Evolutionary conservation across 2,888 invertebrate genomes (phyloP).

Genomic region (Tenodera sinensis): DNA sequence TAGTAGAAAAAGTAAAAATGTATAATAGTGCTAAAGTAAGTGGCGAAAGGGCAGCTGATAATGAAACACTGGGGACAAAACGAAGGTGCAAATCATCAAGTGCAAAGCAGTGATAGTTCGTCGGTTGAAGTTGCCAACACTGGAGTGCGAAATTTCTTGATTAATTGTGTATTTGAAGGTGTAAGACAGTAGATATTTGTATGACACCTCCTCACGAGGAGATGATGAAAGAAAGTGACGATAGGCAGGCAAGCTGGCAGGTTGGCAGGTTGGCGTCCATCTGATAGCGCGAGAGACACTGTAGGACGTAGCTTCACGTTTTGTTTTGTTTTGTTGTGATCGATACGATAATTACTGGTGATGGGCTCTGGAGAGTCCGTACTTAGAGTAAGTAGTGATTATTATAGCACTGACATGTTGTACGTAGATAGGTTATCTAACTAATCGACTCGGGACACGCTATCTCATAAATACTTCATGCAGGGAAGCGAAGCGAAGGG

Average conservation of each 20-base stretch:
- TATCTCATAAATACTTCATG: background rate
- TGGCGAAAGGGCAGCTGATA: too few relatives aligned
- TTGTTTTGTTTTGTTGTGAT: background rate
- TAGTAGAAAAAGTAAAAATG: too few relatives aligned
- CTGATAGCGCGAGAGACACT: background rate
- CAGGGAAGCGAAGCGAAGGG: background rate
- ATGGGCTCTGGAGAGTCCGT: background rate
- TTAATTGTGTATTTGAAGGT: too few relatives aligned
- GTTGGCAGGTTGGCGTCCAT: background rate
- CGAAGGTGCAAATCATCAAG: too few relatives aligned
- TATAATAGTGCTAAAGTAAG: too few relatives aligned
- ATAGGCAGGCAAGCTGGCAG: background rate
- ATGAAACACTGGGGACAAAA: too few relatives aligned
- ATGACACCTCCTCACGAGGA: too few relatives aligned
- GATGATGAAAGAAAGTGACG: background rate
- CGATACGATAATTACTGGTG: background rate
- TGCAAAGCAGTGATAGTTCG: too few relatives aligned
- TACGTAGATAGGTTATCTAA: background rate
- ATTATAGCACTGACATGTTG: background rate
- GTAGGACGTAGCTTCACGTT: background rate
- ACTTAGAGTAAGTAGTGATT: background rate
- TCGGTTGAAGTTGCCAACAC: too few relatives aligned
- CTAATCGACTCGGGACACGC: slow-evolving; percentile 1
- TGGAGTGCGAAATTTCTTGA: too few relatives aligned
- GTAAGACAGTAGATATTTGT: too few relatives aligned